Percentiles rank a stretch among this genome's conserved stretches.
These are phyloP conservation scores for Gadopsis marmoratus DNA, from an alignment of 2,797 vertebrate genomes.

Conservation along the genomic window DNA sequence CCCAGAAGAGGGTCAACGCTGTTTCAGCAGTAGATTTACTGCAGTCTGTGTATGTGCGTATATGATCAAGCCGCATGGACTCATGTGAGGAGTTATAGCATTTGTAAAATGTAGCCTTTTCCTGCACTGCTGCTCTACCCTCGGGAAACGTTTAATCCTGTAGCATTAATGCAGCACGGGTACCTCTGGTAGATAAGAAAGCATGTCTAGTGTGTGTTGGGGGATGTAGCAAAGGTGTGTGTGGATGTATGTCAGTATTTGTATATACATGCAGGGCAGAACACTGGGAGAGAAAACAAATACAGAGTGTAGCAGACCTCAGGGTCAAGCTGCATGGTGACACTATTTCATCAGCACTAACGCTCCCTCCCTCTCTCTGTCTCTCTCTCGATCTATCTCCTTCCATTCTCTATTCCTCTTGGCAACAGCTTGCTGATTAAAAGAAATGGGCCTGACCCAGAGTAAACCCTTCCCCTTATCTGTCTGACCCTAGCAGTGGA, in stretches of 20 bases:
- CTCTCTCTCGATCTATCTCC: slow-evolving; percentile 24
- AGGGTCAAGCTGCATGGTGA: slow-evolving; percentile 70
- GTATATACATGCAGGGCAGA: slow-evolving; percentile 39
- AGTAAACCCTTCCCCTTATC: slow-evolving; percentile 69
- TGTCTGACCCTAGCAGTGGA: slow-evolving; percentile 64
- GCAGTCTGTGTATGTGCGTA: slow-evolving; percentile 18
- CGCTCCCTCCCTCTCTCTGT: slow-evolving; percentile 32
- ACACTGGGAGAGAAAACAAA: slow-evolving; percentile 64
- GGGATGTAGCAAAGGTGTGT: slow-evolving; percentile 32
- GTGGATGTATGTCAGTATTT: slow-evolving; percentile 22
- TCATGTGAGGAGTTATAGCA: slow-evolving; percentile 43
- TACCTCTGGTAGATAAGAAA: slow-evolving; percentile 54
- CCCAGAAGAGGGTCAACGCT: slow-evolving; percentile 19
- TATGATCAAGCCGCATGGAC: slow-evolving; percentile 45
- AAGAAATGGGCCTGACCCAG: slow-evolving; percentile 69
- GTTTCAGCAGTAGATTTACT: slow-evolving; percentile 52
- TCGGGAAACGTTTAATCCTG: slow-evolving; percentile 61
- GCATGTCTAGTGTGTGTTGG: slow-evolving; percentile 34
- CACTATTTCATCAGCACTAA: slow-evolving; percentile 72
- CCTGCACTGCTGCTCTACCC: slow-evolving; percentile 45
- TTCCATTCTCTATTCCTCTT: slow-evolving; percentile 55
- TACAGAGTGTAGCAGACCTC: slow-evolving; percentile 48
- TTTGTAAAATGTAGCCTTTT: slow-evolving; percentile 55
- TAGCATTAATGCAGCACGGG: slow-evolving; percentile 65
- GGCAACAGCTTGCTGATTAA: slow-evolving; percentile 74